Evolutionary conservation across 2,113 vertebrate genomes (phyloP), one percentile per base, ranked within the genome.

Genomic region (Microtus ochrogaster): DNA sequence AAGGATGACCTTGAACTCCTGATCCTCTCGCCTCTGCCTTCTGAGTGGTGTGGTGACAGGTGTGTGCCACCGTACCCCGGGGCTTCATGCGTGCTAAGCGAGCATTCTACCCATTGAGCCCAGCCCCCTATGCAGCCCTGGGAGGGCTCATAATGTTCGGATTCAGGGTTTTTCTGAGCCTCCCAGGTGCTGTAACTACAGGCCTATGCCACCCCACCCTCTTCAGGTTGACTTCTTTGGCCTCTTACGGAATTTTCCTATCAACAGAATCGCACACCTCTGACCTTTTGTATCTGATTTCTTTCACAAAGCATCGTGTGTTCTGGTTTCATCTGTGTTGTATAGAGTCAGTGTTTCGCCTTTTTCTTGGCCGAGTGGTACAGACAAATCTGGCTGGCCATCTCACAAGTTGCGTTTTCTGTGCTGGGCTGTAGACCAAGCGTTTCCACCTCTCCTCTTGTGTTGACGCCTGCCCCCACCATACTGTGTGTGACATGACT

Each of bases 281-380:
- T 30, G 66, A 2, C 0, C 88, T 52, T 8, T 14, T 33, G 19
- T 41, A 5, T 65, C 58, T 58, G 36, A n/a, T 22, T 5, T 49
- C 66, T 39, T 44, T 68, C 58, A 61, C 39, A 4, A 1, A 11
- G n/a, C 49, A 33, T 21, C 36, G 2, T 30, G 70, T 39, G 36
- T 89, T 39, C 52, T 22, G 0, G 66, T 41, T 19, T 65, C 74
- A 0, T 19, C 61, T 0, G 0, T 19, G 21, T 10, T 26, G 36
- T 10, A 2, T 24, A 2, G 0, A 2, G 79, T 52, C 73, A 1
- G 30, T 0, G 11, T 24, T 21, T 12, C 7, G 0, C 14, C 22
- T 39, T 83, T 66, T 66, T 85, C 4, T 1, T 3, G 58, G 79
- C 73, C 5, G 41, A 76, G 74, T 33, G 16, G 1, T 14, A 13